Evolutionary conservation across 2,113 vertebrate species (phyloP).

Genomic region (Leucopsar rothschildi): DNA sequence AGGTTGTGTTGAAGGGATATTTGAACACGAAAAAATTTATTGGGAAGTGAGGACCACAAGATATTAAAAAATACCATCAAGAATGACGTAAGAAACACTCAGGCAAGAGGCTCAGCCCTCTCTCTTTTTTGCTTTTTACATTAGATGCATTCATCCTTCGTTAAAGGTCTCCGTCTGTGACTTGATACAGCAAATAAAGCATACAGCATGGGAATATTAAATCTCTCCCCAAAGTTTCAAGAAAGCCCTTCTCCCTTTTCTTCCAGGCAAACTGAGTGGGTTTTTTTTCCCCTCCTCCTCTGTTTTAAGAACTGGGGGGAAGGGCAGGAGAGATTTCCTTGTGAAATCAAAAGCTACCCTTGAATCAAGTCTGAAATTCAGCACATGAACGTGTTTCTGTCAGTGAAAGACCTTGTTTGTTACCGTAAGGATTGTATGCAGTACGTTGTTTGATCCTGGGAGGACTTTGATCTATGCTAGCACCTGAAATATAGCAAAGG

Average conservation of each 20-base stretch:
- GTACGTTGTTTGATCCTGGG: constrained; percentile 28
- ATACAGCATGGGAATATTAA: neutral
- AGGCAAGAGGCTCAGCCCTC: neutral
- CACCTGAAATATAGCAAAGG: constrained; percentile 29
- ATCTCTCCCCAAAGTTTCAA: neutral
- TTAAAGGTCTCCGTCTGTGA: neutral
- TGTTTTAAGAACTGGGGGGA: neutral
- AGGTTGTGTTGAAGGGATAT: neutral
- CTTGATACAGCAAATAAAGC: neutral
- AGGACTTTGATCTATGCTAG: constrained; percentile 56
- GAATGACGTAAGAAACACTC: neutral
- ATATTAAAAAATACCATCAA: neutral
- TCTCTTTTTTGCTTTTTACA: neutral
- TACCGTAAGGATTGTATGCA: constrained; percentile 8
- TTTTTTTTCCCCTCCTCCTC: neutral
- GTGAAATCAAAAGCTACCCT: constrained; percentile 45
- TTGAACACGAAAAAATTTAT: neutral
- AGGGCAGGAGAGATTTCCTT: neutral
- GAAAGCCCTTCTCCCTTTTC: neutral
- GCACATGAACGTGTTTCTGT: constrained; percentile 17
- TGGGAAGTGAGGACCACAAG: neutral
- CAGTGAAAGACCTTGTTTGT: constrained; percentile 58
- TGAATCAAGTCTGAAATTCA: constrained; percentile 15
- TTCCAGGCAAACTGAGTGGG: neutral
- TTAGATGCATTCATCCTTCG: neutral